Base-by-base conservation (phyloP, 1,140 invertebrate species). In the Mycetomoellerius zeteki region DNA sequence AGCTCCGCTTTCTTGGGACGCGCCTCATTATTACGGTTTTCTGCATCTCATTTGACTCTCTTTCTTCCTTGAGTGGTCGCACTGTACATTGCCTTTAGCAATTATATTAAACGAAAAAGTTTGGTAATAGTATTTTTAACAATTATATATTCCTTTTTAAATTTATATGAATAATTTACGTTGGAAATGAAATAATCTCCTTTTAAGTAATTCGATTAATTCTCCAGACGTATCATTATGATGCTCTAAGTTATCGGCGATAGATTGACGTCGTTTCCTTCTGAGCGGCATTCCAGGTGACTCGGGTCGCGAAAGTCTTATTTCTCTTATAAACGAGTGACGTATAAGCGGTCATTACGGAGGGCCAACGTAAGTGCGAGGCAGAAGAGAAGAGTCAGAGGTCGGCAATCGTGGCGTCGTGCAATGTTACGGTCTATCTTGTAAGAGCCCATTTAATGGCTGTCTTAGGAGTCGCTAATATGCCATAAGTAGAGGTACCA, bases 401-500 rank as follows among this genome's bases (percentile, higher is more conserved):
- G 86, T 85, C 73, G 81, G 71, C 86, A 90, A 90, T 90, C 62
- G 89, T 90, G 81, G 86, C 81, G 82, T 90, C 82, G 72, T 82
- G 78, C 65, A 89, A 91, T 73, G 87, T 89, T 87, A 91, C 67
- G 76, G 81, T 86, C 85, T 89, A 88, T 89, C 85, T 89, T 89
- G 89, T 89, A 87, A 85, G 78, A 90, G 73, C 37, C 27, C 50
- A 64, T 78, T 71, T 89, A 89, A 91, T 78, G 72, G 80, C 64
- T 85, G 77, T 86, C 87, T 91, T 75, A 91, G 81, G 89, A 91
- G 88, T 85, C 80, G 85, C 91, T 92, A 91, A 92, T 93, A 91
- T 86, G 91, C 78, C 76, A 85, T 89, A 89, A 91, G 85, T 86
- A 90, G 62, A 47, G 24, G 10, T 58, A 62, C 72, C 65, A 64